Evolutionary conservation across 2,797 vertebrate species (phyloP).

Genomic region (Poeciliopsis gracilis): DNA sequence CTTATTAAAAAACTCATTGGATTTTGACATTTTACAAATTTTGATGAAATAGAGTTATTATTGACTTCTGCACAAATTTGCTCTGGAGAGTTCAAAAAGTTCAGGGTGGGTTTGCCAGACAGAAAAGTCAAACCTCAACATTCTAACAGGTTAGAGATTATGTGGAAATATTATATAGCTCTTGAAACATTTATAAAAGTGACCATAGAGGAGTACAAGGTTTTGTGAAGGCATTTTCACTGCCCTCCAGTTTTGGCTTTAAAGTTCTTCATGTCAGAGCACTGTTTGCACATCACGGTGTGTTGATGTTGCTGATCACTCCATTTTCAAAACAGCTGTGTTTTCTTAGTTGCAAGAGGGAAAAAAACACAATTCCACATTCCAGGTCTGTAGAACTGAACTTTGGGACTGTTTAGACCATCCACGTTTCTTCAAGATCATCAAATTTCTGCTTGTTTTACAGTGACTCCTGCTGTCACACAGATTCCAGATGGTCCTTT

Average conservation of each 20-base stretch:
- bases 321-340: constrained; percentile 13
- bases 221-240: not conserved
- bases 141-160: not conserved
- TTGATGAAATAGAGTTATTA: not conserved
- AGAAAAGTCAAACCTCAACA: not conserved
- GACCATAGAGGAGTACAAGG: not conserved
- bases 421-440: not conserved
- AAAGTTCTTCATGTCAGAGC: not conserved
- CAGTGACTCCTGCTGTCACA: constrained; percentile 31
- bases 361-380: constrained; percentile 10
- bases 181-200: not conserved
- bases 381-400: constrained; percentile 17
- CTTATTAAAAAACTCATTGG: not conserved
- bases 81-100: not conserved
- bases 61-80: not conserved
- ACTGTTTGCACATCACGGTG: not conserved
- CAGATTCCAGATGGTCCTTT: not conserved
- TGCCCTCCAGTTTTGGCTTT: not conserved
- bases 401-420: not conserved
- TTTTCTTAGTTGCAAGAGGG: constrained; percentile 45
- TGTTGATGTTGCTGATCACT: not conserved
- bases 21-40: not conserved
- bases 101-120: not conserved
- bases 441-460: constrained; percentile 10
- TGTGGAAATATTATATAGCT: not conserved